Evolutionary conservation across 1,140 invertebrate genomes (phyloP), one percentile per base, ranked within the genome.

Genomic region (Melitaea cinxia): DNA sequence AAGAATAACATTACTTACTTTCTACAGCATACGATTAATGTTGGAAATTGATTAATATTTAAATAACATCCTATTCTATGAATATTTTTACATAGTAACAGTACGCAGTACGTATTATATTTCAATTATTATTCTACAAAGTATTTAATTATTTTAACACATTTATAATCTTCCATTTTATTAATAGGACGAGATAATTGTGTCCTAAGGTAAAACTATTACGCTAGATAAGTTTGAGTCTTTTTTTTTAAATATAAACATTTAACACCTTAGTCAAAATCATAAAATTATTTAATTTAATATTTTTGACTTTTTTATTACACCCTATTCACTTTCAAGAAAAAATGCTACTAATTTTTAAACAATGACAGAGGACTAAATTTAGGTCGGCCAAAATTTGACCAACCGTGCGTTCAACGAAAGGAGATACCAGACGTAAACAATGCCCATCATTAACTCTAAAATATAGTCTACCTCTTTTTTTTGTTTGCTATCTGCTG

Each of bases 271-370:
- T 33, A 33, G n/a, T 33, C 3, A 42, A 17, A 42, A 17, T 19
- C 10, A 14, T 15, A 42, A 42, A 42, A 15, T 42, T n/a, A n/a
- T 4, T 37, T 37, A 12, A 7, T 7, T 6, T 42, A 19, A 42
- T 17, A 14, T 42, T 42, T 4, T 42, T 17, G 14, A 42, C 5
- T 42, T 42, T 17, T 17, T 17, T 7, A 42, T 4, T 17, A 14
- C 7, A 42, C 37, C 37, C 15, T 42, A 15, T 42, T 42, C 37
- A 42, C 37, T 42, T 7, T 42, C 37, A 42, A 42, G 37, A 17
- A 42, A 9, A 42, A 19, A 17, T 39, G 17, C 15, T 9, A 42
- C 37, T 42, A 4, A 42, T 17, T 5, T 0, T 17, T 6, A 33
- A 33, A 6, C 30, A 33, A 33, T 33, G 30, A 33, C 12, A n/a